These are phyloP conservation scores for Solen grandis DNA, from an alignment of 1,140 invertebrate genomes.

Conservation along the genomic window DNA sequence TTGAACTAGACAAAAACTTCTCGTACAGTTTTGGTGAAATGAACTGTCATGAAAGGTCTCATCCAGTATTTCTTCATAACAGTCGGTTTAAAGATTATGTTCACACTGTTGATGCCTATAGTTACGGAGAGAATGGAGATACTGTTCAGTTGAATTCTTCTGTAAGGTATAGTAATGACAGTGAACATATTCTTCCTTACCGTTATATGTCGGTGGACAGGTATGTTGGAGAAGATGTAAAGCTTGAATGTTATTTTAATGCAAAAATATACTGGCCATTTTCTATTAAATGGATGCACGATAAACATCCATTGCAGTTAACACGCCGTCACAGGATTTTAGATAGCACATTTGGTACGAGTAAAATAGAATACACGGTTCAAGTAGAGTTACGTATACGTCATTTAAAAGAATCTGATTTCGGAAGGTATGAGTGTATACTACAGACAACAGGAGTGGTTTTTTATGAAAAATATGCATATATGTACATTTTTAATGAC, in stretches of 20 bases:
- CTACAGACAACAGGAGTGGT: too few species aligned
- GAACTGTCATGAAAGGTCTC: not conserved
- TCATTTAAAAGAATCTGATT: slow-evolving; percentile 5
- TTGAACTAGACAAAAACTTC: not conserved
- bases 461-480: not conserved
- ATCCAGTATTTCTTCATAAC: not conserved
- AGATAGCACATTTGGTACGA: not conserved
- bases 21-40: not conserved
- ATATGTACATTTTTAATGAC: not conserved
- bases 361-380: not conserved
- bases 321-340: not conserved
- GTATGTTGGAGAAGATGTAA: slow-evolving; percentile 9
- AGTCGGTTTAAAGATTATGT: not conserved
- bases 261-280: not conserved
- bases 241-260: not conserved
- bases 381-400: not conserved
- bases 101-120: not conserved
- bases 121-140: not conserved
- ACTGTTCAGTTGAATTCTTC: not conserved
- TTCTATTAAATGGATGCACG: not conserved
- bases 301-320: not conserved
- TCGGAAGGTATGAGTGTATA: slow-evolving; percentile 4
- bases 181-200: not conserved
- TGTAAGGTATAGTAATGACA: not conserved
- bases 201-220: not conserved